Evolutionary conservation across 2,113 vertebrate species (phyloP).

Genomic region (Oncorhynchus mykiss): DNA sequence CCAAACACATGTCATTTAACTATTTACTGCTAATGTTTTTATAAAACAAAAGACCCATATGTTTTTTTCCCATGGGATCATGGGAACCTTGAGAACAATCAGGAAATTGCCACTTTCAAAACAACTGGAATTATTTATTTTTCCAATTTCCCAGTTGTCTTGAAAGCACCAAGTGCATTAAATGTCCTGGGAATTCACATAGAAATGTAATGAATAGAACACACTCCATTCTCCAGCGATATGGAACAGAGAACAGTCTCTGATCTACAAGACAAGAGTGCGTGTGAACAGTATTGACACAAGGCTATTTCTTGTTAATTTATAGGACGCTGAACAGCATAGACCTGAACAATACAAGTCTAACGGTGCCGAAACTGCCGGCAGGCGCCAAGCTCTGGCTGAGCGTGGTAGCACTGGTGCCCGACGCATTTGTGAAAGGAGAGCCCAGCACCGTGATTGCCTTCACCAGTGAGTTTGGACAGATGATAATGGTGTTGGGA

Average conservation of each 20-base stretch:
- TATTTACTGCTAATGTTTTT: too few relatives aligned
- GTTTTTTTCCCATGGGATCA: too few relatives aligned
- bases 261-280: neutral
- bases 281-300: too few relatives aligned
- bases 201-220: too few relatives aligned
- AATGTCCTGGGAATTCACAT: too few relatives aligned
- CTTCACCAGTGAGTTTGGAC: conserved; percentile 46
- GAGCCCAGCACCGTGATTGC: rapidly evolving
- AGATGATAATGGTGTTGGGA: neutral
- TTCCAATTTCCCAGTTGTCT: too few relatives aligned
- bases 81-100: too few relatives aligned
- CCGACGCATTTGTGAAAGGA: conserved; percentile 8
- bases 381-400: neutral
- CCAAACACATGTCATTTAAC: too few relatives aligned
- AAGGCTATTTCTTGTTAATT: neutral
- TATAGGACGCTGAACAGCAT: rapidly evolving
- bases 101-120: neutral
- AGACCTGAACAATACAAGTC: rapidly evolving
- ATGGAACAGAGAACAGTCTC: neutral
- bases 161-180: too few relatives aligned
- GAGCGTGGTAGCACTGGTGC: conserved; percentile 21
- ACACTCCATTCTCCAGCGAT: neutral
- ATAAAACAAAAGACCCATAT: too few relatives aligned
- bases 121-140: too few relatives aligned
- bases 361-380: rapidly evolving